phyloP scores from a whole-genome alignment of 2,888 invertebrate genomes.

The Nemapogon koenigi region DNA sequence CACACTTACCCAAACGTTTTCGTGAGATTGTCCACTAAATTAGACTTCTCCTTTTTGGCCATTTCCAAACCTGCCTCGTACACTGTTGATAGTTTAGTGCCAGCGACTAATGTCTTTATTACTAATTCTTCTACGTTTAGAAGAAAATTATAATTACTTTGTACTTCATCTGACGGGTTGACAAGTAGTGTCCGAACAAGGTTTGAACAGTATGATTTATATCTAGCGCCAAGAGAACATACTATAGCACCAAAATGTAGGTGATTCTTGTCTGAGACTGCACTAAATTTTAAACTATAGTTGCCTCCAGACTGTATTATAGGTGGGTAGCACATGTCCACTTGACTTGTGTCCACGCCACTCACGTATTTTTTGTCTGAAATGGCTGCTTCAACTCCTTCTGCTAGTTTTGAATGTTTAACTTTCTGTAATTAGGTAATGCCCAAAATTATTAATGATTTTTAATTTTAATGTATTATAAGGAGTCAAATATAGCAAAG shows the following conservation, averaged over 20 bases:
- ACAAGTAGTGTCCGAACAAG: slow-evolving; percentile 95
- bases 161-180: slow-evolving; percentile 81
- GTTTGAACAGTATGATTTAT: slow-evolving; percentile 98
- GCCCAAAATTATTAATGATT: too few relatives aligned
- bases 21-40: slow-evolving; percentile 86
- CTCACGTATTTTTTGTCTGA: slow-evolving; percentile 96
- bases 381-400: slow-evolving; percentile 92
- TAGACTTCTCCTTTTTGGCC: slow-evolving; percentile 87
- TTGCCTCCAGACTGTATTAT: slow-evolving; percentile 99
- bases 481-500: not conserved
- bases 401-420: slow-evolving; percentile 92
- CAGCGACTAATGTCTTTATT: slow-evolving; percentile 81
- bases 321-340: slow-evolving; percentile 98
- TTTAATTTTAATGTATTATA: too few relatives aligned
- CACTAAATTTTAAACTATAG: slow-evolving; percentile 96
- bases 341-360: slow-evolving; percentile 84
- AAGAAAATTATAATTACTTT: slow-evolving; percentile 92
- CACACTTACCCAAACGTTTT: slow-evolving; percentile 88
- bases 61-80: slow-evolving; percentile 83
- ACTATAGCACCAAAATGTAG: slow-evolving; percentile 96
- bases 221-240: slow-evolving; percentile 92
- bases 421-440: slow-evolving; percentile 86
- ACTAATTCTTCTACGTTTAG: slow-evolving; percentile 90
- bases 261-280: slow-evolving; percentile 90
- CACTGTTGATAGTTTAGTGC: slow-evolving; percentile 83